phyloP scores from a whole-genome alignment of 2,797 vertebrate species.

The Mus caroli region DNA sequence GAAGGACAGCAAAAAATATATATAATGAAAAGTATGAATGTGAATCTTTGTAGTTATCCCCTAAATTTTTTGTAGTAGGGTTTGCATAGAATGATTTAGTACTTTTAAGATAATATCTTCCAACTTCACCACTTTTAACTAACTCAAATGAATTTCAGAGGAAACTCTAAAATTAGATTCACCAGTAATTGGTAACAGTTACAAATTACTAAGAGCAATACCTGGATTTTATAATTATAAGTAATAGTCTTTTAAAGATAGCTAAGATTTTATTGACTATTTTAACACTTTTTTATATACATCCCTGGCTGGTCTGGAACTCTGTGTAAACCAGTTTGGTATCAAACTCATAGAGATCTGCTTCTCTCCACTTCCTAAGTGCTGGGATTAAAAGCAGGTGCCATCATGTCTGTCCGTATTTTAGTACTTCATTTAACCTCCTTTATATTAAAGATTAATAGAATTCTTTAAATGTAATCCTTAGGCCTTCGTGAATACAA shows the following conservation, averaged over 20 bases:
- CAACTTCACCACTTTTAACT: conserved; percentile 36
- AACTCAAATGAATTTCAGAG: conserved; percentile 16
- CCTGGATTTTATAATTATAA: conserved; percentile 46
- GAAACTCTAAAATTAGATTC: conserved; percentile 53
- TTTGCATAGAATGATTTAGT: conserved; percentile 32
- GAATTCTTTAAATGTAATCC: neutral
- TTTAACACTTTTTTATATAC: neutral
- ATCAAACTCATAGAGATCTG: neutral
- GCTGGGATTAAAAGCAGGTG: neutral
- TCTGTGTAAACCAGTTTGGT: neutral
- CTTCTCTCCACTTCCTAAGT: neutral
- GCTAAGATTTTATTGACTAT: conserved; percentile 42
- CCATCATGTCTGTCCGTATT: neutral
- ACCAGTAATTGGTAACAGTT: neutral
- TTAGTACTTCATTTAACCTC: neutral
- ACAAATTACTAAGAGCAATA: neutral
- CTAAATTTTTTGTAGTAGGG: neutral
- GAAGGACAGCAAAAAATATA: neutral
- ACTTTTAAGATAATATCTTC: conserved; percentile 19
- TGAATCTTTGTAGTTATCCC: neutral
- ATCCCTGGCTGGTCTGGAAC: neutral
- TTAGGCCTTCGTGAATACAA: conserved; percentile 36
- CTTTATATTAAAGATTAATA: conserved; percentile 12
- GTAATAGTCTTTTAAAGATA: conserved; percentile 33
- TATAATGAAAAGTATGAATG: conserved; percentile 44